Conservation (phyloP, 2,113 vertebrate species). For the Polypterus bichir region DNA sequence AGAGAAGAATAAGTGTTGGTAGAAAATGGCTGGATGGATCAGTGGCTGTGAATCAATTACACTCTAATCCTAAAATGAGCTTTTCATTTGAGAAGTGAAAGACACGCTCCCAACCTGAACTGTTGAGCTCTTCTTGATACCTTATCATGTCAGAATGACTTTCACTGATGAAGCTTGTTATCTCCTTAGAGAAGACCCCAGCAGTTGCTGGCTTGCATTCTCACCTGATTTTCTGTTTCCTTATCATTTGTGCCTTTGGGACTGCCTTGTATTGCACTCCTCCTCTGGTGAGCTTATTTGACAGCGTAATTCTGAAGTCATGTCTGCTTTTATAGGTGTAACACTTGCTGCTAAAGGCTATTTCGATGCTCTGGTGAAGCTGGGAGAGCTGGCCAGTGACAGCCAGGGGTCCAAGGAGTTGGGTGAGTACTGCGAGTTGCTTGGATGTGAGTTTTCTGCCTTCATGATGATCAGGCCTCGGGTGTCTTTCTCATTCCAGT, state of each 20-base stretch:
- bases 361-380: conserved; percentile 70
- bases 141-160: too few species aligned
- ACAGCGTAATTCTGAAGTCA: neutral
- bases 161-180: too few species aligned
- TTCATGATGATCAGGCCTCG: neutral
- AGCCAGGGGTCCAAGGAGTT: conserved; percentile 75
- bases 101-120: too few species aligned
- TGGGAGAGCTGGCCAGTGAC: conserved; percentile 68
- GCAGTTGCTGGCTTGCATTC: too few species aligned
- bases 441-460: neutral
- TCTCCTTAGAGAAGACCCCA: too few species aligned
- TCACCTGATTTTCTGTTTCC: neutral
- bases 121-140: too few species aligned
- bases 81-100: too few species aligned
- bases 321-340: conserved; percentile 45
- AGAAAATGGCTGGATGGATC: too few species aligned
- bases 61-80: too few species aligned
- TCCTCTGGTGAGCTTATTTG: neutral
- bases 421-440: conserved; percentile 37
- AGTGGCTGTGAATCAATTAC: too few species aligned
- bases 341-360: conserved; percentile 69
- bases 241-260: neutral
- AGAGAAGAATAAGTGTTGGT: too few species aligned
- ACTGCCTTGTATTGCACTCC: neutral
- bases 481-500: neutral